phyloP scores from a whole-genome alignment of 2,797 vertebrate genomes.

The Corythornis leucogaster region DNA sequence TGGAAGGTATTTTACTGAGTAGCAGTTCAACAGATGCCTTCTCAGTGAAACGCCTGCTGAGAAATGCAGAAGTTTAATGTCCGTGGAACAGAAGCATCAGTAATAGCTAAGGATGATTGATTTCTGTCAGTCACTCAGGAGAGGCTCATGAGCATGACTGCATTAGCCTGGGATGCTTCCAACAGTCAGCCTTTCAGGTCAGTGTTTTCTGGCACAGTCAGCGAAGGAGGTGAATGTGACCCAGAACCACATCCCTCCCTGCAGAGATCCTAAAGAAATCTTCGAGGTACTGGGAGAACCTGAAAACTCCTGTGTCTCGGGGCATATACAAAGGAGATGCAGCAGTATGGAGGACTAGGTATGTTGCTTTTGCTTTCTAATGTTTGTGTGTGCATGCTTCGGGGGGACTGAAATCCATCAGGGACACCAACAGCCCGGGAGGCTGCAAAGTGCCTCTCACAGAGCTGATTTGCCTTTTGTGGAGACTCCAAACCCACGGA shows the following conservation, averaged over 20 bases:
- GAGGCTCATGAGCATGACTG: neutral
- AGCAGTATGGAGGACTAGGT: rapidly evolving
- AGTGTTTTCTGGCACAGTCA: neutral
- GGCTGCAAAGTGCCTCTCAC: neutral
- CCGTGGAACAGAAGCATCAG: neutral
- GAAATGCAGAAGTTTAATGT: neutral
- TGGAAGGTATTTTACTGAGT: neutral
- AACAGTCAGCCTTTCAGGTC: neutral
- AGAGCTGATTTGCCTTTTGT: neutral
- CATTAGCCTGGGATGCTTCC: neutral
- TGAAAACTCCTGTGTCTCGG: neutral
- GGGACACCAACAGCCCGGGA: neutral
- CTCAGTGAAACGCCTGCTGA: neutral
- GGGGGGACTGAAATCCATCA: neutral
- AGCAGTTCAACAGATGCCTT: neutral
- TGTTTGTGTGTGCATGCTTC: neutral
- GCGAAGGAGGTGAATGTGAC: rapidly evolving
- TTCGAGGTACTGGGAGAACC: neutral
- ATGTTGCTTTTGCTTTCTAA: neutral
- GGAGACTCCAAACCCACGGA: neutral
- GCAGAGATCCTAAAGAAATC: neutral
- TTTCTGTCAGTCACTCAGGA: neutral
- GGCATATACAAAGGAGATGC: neutral
- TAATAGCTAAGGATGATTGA: neutral
- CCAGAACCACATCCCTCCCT: neutral